Evolutionary conservation across 1,140 invertebrate species (phyloP), one percentile per base, ranked within the genome.

Genomic region (Archivesica marissinica): DNA sequence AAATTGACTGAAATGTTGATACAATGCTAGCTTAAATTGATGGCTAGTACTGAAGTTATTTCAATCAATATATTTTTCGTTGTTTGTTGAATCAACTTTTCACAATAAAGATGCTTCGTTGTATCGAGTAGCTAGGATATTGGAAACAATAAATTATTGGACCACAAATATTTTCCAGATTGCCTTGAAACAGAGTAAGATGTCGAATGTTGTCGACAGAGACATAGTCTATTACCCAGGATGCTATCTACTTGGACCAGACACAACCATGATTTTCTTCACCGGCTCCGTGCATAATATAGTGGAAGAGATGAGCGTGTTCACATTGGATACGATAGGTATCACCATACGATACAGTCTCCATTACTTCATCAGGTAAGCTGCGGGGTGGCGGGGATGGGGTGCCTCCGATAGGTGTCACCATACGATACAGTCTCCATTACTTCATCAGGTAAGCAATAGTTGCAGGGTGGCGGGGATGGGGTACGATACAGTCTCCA

Each of bases 221-320:
- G 81, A 87, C 15, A 39, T 39, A 6, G 84, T 86, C 0, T 89
- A 87, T 39, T 85, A 88, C 35, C 85, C 82, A 54, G 89, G 88
- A 28, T 90, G 89, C 68, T 88, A 90, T 68, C 70, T 90, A 1
- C 82, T 90, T 33, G 88, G 88, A n/a, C 89, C 88, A 35, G 61
- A 68, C 23, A 68, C 74, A 50, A 66, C 66, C 44, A 35, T 78
- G 4, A 25, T 78, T 11, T 68, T 52, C 15, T 85, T 85, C 28
- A 35, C 61, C 35, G 47, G 56, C 1, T 52, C 82, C 9, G 74
- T 72, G 17, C 82, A 85, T 39, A 52, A 75, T 39, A 47, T 85
- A 1, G 39, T 44, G 33, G 30, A 70, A 9, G n/a, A 52, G 35
- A 77, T 85, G 33, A 66, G 30, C 70, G 82, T 85, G n/a, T 85